A percentile compares a stretch with the other conserved stretches of the same genome.
These are phyloP conservation scores for Cyclina sinensis DNA, from an alignment of 1,140 invertebrate genomes.

Conservation along the genomic window DNA sequence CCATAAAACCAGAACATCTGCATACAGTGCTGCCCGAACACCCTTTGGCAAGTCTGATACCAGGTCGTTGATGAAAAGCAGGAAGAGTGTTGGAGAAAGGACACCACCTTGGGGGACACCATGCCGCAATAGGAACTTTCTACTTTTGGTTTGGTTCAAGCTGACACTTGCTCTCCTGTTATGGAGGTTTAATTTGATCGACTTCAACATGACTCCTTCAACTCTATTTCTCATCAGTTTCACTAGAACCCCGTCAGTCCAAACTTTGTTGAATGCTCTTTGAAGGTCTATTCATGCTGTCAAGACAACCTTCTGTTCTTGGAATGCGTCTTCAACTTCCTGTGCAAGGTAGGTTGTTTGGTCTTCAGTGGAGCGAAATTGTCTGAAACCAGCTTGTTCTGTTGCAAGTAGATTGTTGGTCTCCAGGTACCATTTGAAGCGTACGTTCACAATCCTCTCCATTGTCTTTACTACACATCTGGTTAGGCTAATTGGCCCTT, in stretches of 20 bases:
- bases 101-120: conserved; percentile 66
- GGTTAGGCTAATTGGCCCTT: not conserved
- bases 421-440: not conserved
- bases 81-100: conserved; percentile 57
- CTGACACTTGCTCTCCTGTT: conserved; percentile 48
- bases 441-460: not conserved
- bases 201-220: not conserved
- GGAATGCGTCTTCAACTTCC: not conserved
- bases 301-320: not conserved
- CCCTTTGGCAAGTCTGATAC: conserved; percentile 28
- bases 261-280: conserved; percentile 25
- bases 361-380: conserved; percentile 5
- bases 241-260: conserved; percentile 4
- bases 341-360: not conserved
- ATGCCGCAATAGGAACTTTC: conserved; percentile 27
- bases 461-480: not conserved
- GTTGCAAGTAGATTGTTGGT: conserved; percentile 4
- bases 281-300: not conserved
- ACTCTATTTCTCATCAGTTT: not conserved
- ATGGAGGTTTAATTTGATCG: conserved; percentile 22
- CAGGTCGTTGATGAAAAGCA: conserved; percentile 69
- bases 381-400: conserved; percentile 18
- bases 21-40: too few species aligned
- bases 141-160: conserved; percentile 6
- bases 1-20: too few species aligned